Percentiles rank a stretch among this genome's conserved stretches.
These are phyloP conservation scores for Cepaea nemoralis DNA, from an alignment of 1,140 invertebrate genomes.

Conservation along the genomic window DNA sequence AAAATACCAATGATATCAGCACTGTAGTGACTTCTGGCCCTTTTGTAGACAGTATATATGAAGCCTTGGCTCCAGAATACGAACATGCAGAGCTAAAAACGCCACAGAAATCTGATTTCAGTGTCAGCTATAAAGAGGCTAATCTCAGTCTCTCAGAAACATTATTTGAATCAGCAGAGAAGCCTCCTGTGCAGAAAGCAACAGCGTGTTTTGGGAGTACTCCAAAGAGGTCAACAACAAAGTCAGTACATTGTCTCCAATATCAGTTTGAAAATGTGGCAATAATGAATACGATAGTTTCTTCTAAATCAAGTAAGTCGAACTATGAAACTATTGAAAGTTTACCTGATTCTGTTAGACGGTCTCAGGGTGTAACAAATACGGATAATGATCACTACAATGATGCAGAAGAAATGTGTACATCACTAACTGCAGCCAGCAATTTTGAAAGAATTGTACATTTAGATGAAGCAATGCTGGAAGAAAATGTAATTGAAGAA, in stretches of 20 bases:
- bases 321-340: not conserved
- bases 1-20: not conserved
- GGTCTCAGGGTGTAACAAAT: not conserved
- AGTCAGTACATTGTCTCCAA: not conserved
- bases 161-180: not conserved
- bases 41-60: not conserved
- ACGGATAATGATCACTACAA: not conserved
- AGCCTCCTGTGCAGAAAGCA: not conserved
- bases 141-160: not conserved
- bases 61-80: not conserved
- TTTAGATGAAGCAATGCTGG: slow-evolving; percentile 47
- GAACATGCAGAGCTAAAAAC: not conserved
- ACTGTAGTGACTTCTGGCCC: not conserved
- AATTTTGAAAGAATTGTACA: slow-evolving; percentile 59
- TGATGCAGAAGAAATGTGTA: not conserved
- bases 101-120: not conserved
- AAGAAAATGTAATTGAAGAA: not conserved
- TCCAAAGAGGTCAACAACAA: not conserved
- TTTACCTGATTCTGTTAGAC: not conserved
- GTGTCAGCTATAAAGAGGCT: not conserved
- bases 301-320: not conserved
- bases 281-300: not conserved
- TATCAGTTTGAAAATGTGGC: not conserved
- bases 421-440: slow-evolving; percentile 57
- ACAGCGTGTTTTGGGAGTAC: not conserved